phyloP scores from a whole-genome alignment of 2,797 vertebrate genomes.

The Peromyscus melanophrys region DNA sequence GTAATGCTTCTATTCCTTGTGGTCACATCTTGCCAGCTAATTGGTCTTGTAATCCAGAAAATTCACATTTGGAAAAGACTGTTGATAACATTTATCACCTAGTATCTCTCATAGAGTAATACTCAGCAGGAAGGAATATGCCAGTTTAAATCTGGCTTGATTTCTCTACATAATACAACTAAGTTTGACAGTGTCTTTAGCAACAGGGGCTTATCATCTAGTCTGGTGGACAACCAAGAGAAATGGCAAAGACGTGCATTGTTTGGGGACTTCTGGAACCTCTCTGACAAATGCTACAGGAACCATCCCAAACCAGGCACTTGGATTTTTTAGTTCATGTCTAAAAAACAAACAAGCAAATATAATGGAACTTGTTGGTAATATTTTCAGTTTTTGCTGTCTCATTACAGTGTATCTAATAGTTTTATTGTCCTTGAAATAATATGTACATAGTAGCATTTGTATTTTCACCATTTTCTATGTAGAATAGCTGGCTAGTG shows the following conservation, averaged over 20 bases:
- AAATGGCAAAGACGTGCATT: background rate
- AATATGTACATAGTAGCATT: background rate
- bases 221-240: background rate
- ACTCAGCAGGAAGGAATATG: background rate
- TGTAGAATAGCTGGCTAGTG: fast-evolving
- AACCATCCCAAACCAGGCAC: background rate
- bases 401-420: background rate
- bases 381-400: background rate
- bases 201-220: background rate
- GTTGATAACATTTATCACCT: background rate
- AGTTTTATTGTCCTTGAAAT: background rate
- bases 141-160: background rate
- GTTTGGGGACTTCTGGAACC: background rate
- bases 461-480: background rate
- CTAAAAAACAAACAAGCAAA: background rate
- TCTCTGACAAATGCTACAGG: background rate
- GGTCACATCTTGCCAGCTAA: background rate
- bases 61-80: background rate
- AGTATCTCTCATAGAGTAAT: background rate
- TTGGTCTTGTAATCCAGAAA: too few relatives aligned
- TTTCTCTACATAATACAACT: background rate
- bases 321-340: background rate
- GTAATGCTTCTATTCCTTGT: background rate
- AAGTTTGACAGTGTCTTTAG: background rate
- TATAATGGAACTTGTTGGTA: background rate